Conservation (phyloP, 1,140 invertebrate species). For the Drosophila pseudoobscura region DNA sequence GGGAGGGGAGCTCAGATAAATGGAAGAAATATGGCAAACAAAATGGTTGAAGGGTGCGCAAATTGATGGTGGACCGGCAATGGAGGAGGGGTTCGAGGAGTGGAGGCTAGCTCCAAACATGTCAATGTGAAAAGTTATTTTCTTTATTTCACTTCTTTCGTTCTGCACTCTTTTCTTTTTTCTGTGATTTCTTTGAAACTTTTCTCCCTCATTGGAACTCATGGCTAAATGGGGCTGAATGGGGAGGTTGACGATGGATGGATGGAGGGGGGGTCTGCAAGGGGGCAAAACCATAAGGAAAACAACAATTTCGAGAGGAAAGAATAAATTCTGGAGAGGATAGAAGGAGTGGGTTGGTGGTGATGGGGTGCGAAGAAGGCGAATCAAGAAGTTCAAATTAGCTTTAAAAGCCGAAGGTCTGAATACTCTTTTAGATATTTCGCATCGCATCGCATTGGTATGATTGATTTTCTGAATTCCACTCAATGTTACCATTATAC, state of each 20-base stretch:
- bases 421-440: no score
- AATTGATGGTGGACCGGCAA: no score
- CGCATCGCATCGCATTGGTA: no score
- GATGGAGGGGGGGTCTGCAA: neutral
- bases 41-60: constrained; percentile 60
- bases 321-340: constrained; percentile 1
- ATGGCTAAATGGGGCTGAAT: constrained; percentile 20
- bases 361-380: neutral
- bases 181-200: constrained; percentile 48
- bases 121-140: constrained; percentile 77
- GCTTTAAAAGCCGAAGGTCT: no score
- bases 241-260: neutral
- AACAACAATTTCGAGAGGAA: constrained; percentile 5
- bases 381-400: no score
- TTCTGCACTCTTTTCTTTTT: constrained; percentile 21
- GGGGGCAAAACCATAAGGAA: neutral
- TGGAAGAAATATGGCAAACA: constrained; percentile 71
- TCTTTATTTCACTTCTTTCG: constrained; percentile 46
- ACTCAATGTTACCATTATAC: no score
- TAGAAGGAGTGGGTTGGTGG: neutral
- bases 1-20: constrained; percentile 52
- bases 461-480: no score
- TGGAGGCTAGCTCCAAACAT: constrained; percentile 50
- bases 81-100: no score
- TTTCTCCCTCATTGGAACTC: constrained; percentile 48